phyloP scores from a whole-genome alignment of 2,797 vertebrate species.

The Macrochelys suwanniensis region DNA sequence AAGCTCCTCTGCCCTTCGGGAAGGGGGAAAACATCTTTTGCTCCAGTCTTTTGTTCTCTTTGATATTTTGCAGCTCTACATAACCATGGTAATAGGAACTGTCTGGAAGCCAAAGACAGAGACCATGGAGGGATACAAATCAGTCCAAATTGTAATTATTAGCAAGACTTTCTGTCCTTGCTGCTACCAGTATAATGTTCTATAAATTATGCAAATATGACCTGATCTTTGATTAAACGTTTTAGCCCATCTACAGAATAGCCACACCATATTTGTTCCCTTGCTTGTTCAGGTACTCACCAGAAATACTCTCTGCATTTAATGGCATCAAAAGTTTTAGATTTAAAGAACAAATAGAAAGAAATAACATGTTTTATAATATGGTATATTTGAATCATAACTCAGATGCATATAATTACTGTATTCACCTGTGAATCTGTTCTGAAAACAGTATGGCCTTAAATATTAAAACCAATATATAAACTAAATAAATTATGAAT shows the following conservation, averaged over 20 bases:
- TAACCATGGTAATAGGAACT: neutral
- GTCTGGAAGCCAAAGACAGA: neutral
- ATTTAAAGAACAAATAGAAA: neutral
- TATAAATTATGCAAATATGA: neutral
- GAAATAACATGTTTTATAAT: neutral
- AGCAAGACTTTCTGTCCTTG: neutral
- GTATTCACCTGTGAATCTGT: neutral
- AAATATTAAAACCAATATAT: neutral
- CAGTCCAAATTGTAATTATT: neutral
- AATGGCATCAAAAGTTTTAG: neutral
- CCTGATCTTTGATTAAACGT: neutral
- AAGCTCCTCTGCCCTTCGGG: neutral
- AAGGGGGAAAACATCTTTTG: neutral
- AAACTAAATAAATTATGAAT: slow-evolving; percentile 43
- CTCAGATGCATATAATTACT: neutral
- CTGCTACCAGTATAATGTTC: neutral
- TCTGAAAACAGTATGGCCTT: neutral
- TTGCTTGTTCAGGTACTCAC: neutral
- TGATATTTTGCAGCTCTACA: neutral
- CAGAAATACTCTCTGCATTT: neutral
- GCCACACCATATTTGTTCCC: neutral
- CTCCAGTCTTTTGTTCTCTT: neutral
- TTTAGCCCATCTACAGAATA: neutral
- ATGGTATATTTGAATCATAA: neutral
- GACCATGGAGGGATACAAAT: neutral